These are phyloP conservation scores for Oostethus manadensis DNA, from an alignment of 2,113 vertebrate species.

Conservation along the genomic window DNA sequence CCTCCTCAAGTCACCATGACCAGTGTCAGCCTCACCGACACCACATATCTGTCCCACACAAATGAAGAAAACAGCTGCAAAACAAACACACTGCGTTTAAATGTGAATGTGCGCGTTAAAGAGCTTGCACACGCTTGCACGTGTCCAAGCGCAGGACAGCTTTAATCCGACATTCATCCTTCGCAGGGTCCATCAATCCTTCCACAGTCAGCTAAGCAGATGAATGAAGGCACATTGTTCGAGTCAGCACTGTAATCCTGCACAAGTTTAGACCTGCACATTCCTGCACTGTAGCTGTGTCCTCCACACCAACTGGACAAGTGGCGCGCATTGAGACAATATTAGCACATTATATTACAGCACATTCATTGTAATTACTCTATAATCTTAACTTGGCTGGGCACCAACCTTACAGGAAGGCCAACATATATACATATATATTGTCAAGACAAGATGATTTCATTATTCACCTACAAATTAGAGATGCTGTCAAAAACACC, in stretches of 20 bases:
- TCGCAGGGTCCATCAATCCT: conserved; percentile 19
- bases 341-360: neutral
- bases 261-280: conserved; percentile 31
- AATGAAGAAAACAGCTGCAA: conserved; percentile 4
- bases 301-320: neutral
- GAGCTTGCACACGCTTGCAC: neutral
- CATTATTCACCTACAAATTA: too few species aligned
- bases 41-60: neutral
- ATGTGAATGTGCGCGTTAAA: neutral
- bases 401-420: too few species aligned
- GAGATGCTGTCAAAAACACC: too few species aligned
- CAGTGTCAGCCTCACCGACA: conserved; percentile 2
- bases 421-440: too few species aligned
- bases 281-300: conserved; percentile 20
- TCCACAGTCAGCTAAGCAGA: conserved; percentile 35
- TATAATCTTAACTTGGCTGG: too few species aligned
- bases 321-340: neutral
- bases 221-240: conserved; percentile 47
- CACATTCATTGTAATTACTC: neutral
- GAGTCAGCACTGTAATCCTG: conserved; percentile 42
- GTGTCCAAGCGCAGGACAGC: conserved; percentile 13
- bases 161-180: conserved; percentile 42
- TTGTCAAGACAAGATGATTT: too few species aligned
- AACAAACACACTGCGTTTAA: neutral
- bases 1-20: conserved; percentile 25